Evolutionary conservation across 37 sponge, comb jelly and placozoan genomes (phyloP).

Genomic region (Tethya wilhelma): DNA sequence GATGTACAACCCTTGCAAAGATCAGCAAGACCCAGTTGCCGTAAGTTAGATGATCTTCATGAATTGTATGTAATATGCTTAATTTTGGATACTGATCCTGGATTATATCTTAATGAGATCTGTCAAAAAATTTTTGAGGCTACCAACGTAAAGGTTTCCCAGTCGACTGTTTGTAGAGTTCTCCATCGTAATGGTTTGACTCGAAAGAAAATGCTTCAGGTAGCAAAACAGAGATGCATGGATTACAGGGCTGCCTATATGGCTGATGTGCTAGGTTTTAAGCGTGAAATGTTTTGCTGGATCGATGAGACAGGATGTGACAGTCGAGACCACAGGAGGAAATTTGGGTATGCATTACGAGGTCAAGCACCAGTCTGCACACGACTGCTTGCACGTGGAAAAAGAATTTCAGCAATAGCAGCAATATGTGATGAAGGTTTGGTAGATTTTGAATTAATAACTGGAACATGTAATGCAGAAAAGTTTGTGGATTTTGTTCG

Average conservation of each 20-base stretch:
- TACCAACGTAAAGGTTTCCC: not conserved
- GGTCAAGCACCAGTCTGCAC: constrained; percentile 28
- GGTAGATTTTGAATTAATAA: not conserved
- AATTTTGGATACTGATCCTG: constrained; percentile 25
- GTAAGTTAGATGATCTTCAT: constrained; percentile 31
- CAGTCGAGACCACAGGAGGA: constrained; percentile 10
- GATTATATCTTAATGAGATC: constrained; percentile 24
- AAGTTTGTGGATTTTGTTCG: constrained; percentile 18
- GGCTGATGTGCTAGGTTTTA: constrained; percentile 17
- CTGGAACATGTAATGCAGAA: constrained; percentile 27
- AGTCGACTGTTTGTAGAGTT: constrained; percentile 25
- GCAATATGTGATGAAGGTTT: constrained; percentile 17
- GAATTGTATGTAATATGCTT: constrained; percentile 25
- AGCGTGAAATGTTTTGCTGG: constrained; percentile 4
- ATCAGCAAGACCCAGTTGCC: not conserved
- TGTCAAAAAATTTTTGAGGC: not conserved
- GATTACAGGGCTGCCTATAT: constrained; percentile 24
- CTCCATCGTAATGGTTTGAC: constrained; percentile 22
- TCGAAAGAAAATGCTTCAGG: constrained; percentile 15
- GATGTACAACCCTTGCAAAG: not conserved
- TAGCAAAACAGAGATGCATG: constrained; percentile 30
- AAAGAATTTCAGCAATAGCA: constrained; percentile 30
- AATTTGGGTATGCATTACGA: constrained; percentile 29
- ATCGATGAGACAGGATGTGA: constrained; percentile 44
- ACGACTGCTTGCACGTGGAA: constrained; percentile 10